These are phyloP conservation scores for Netelia virgata DNA, from an alignment of 2,888 invertebrate genomes.

Conservation along the genomic window DNA sequence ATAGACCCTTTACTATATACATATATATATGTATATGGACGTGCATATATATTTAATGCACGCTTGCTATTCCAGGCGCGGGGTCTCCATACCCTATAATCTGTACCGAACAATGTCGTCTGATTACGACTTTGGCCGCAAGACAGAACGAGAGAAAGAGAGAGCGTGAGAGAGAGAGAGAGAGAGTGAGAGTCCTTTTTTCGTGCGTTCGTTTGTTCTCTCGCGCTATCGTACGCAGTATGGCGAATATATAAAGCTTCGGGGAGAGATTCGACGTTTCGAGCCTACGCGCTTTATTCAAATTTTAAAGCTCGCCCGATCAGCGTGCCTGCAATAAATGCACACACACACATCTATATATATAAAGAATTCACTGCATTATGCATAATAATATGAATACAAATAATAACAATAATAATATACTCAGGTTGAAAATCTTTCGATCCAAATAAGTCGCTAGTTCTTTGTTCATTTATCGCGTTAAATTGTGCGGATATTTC, in stretches of 20 bases:
- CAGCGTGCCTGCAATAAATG: constrained; percentile 20
- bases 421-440: not conserved
- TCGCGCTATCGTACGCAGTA: constrained; percentile 36
- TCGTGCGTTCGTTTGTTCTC: constrained; percentile 52
- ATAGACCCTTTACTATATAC: constrained; percentile 19
- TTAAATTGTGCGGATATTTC: not conserved
- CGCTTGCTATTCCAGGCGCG: constrained; percentile 61
- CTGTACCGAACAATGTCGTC: constrained; percentile 80
- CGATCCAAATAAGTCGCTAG: not conserved
- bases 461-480: not conserved
- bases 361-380: not conserved
- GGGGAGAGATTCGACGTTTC: constrained; percentile 50
- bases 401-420: constrained; percentile 5
- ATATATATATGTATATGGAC: constrained; percentile 6
- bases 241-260: not conserved
- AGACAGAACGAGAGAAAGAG: constrained; percentile 69
- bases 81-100: constrained; percentile 77
- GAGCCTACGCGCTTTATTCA: constrained; percentile 80
- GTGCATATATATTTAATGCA: constrained; percentile 7
- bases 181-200: constrained; percentile 11
- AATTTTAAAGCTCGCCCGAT: constrained; percentile 74
- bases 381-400: not conserved
- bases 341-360: not conserved
- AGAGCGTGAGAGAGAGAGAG: no score
- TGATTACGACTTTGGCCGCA: constrained; percentile 77